Conservation (phyloP, 1,140 invertebrate species). For the Micrasema minimum region DNA sequence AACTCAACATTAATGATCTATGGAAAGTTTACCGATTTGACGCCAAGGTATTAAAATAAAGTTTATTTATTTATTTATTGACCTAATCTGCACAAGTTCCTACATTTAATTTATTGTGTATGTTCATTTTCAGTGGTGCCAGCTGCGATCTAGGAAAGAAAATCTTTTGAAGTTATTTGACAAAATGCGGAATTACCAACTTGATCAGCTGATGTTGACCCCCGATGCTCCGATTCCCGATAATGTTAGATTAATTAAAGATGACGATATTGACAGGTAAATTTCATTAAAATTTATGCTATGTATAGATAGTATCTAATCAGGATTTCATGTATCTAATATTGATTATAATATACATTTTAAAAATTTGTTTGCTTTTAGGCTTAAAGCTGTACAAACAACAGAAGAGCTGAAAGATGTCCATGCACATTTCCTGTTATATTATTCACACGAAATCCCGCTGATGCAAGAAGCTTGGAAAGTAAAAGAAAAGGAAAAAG, state of each 20-base stretch:
- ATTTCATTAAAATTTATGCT: constrained; percentile 25
- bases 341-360: no score
- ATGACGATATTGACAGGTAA: constrained; percentile 86
- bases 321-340: no score
- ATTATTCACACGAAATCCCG: constrained; percentile 88
- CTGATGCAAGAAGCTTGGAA: constrained; percentile 83
- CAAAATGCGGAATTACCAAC: constrained; percentile 93
- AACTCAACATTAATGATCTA: constrained; percentile 93
- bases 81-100: no score
- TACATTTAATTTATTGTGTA: constrained; percentile 7
- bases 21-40: constrained; percentile 98
- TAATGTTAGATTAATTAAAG: constrained; percentile 82
- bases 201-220: constrained; percentile 85
- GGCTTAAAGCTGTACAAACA: constrained; percentile 82
- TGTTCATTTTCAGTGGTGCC: constrained; percentile 81
- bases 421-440: constrained; percentile 92
- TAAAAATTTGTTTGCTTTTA: constrained; percentile 51
- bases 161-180: constrained; percentile 86
- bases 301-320: no score
- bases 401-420: constrained; percentile 93
- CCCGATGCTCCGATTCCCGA: constrained; percentile 86
- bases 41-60: constrained; percentile 75
- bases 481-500: constrained; percentile 72
- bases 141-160: constrained; percentile 86
- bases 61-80: constrained; percentile 1